Evolutionary conservation across 2,888 invertebrate species (phyloP).

Genomic region (Cosmorhoe ocellata): DNA sequence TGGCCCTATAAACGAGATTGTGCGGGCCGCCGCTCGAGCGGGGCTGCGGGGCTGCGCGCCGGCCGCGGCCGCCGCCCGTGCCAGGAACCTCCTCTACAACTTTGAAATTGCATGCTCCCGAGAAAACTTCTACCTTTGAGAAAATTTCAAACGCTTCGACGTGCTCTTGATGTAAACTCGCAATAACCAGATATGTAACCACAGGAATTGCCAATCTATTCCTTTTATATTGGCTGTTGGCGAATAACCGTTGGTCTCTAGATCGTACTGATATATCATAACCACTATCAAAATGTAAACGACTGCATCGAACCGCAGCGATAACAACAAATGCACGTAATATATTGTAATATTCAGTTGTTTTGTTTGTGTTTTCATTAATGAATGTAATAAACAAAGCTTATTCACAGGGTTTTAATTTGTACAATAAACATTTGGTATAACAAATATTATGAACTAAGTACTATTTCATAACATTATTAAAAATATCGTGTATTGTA

Average conservation of each 20-base stretch:
- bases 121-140: conserved; percentile 74
- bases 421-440: no score
- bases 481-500: no score
- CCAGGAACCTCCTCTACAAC: conserved; percentile 46
- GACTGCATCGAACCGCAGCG: conserved; percentile 25
- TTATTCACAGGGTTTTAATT: no score
- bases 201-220: conserved; percentile 64
- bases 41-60: conserved; percentile 13
- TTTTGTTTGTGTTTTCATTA: no score
- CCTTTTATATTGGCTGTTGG: conserved; percentile 45
- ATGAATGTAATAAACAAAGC: no score
- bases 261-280: conserved; percentile 23
- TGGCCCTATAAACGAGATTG: conserved; percentile 76
- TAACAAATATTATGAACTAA: no score
- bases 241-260: conserved; percentile 26
- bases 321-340: conserved; percentile 23
- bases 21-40: conserved; percentile 39
- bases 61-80: conserved; percentile 40
- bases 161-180: conserved; percentile 64
- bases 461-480: no score
- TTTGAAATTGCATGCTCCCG: conserved; percentile 69
- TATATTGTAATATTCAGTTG: no score
- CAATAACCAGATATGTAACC: conserved; percentile 63
- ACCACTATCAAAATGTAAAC: conserved; percentile 31
- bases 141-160: conserved; percentile 66